These are phyloP conservation scores for Drosophila virilis DNA, from an alignment of 1,140 invertebrate species.

Conservation along the genomic window DNA sequence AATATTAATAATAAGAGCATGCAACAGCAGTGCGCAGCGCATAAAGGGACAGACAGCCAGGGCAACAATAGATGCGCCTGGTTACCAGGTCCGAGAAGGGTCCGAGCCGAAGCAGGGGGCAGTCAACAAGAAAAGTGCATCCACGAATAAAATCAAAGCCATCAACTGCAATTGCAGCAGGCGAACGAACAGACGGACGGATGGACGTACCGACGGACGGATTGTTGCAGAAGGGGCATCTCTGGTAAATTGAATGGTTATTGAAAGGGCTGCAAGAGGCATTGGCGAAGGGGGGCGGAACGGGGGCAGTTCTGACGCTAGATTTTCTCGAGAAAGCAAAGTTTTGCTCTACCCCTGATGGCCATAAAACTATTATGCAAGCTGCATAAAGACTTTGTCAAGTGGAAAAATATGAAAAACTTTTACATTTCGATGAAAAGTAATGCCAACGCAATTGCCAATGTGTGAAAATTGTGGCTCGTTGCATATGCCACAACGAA, in stretches of 20 bases:
- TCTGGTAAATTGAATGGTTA: constrained; percentile 74
- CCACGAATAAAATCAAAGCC: constrained; percentile 83
- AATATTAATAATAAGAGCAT: constrained; percentile 81
- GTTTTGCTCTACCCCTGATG: constrained; percentile 64
- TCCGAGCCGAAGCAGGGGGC: constrained; percentile 1
- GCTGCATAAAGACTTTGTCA: constrained; percentile 82
- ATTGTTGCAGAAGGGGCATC: constrained; percentile 5
- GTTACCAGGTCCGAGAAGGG: not conserved
- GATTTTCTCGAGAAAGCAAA: constrained; percentile 54
- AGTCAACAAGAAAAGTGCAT: constrained; percentile 77
- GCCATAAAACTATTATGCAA: constrained; percentile 81
- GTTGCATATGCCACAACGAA: constrained; percentile 11
- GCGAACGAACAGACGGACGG: not conserved
- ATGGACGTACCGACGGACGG: constrained; percentile 12
- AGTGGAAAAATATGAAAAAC: constrained; percentile 82
- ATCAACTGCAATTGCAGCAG: constrained; percentile 78
- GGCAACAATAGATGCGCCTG: constrained; percentile 36
- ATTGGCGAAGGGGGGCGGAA: not conserved
- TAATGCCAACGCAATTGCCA: constrained; percentile 65
- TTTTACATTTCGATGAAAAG: constrained; percentile 79
- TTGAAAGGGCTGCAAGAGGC: constrained; percentile 60
- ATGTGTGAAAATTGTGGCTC: constrained; percentile 43
- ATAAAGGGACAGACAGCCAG: constrained; percentile 48
- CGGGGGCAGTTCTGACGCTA: not conserved
- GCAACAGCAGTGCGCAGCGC: constrained; percentile 48